These are phyloP conservation scores for Leptodactylus fallax DNA, from an alignment of 2,797 vertebrate genomes.

Conservation along the genomic window DNA sequence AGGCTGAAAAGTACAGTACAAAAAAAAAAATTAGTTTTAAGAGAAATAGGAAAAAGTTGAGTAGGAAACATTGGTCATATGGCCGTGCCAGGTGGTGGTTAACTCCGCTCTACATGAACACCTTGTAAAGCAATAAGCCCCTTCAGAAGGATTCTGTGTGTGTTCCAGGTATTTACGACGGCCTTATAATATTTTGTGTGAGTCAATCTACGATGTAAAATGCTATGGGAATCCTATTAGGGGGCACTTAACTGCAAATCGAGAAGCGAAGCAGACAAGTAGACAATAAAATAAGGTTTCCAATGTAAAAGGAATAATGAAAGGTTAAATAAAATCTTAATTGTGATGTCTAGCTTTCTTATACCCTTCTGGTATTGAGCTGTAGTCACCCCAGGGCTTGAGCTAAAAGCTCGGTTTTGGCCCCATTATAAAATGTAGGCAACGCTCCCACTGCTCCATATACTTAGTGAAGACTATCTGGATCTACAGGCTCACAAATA, in stretches of 20 bases:
- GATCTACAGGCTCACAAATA: neutral
- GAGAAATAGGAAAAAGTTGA: slow-evolving; percentile 33
- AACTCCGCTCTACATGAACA: slow-evolving; percentile 3
- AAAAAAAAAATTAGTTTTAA: slow-evolving; percentile 21
- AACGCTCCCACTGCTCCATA: neutral
- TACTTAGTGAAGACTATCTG: neutral
- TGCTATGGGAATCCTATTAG: neutral
- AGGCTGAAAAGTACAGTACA: slow-evolving; percentile 25
- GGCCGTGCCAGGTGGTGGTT: slow-evolving; percentile 34
- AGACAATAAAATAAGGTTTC: slow-evolving; percentile 24
- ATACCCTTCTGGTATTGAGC: slow-evolving; percentile 10
- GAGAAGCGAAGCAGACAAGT: slow-evolving; percentile 14
- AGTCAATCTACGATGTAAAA: slow-evolving; percentile 27
- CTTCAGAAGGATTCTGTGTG: slow-evolving; percentile 42
- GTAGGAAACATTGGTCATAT: slow-evolving; percentile 16
- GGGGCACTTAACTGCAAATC: slow-evolving; percentile 29
- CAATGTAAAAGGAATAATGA: neutral
- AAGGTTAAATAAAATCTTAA: neutral
- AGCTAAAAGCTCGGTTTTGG: neutral
- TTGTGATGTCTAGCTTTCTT: neutral
- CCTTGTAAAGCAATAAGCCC: slow-evolving; percentile 53
- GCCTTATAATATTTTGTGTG: slow-evolving; percentile 35
- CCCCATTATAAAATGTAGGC: neutral
- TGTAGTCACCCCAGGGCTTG: neutral
- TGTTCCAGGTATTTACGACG: slow-evolving; percentile 51